Base-by-base conservation (phyloP, 1,140 invertebrate species). In the Globodera rostochiensis region DNA sequence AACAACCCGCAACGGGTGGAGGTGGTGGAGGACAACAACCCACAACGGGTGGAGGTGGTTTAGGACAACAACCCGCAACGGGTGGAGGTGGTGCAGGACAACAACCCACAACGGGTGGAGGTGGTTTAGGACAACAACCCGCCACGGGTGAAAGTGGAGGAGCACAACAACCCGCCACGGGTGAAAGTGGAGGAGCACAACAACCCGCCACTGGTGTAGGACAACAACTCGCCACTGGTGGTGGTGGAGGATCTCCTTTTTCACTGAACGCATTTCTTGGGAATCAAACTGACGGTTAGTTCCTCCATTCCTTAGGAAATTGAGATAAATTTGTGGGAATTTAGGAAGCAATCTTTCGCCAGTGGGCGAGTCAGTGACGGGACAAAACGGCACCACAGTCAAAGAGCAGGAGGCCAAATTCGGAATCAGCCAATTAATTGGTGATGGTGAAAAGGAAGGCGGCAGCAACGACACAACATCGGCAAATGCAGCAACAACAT, bases 231-330 rank as follows among this genome's bases (percentile, higher is more conserved):
- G 36, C 36, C 3, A 69, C 19, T 47, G 25, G 46, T 36, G n/a
- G 21, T 15, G 76, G 76, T 21, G 75, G 47, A 36, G 77, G 49
- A 46, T 78, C 77, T 6, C 77, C 77, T 3, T 78, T 78, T 78
- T 78, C 77, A 8, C 49, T 78, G 21, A 78, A 70, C 49, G 77
- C 77, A 45, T 78, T 78, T 69, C 57, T 78, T 69, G 77, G 77
- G 6, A 71, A 71, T 71, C 69, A 71, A 47, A 45, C 69, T 45
- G 69, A 47, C 19, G 69, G 69, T 71, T 71, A 1, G 19, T 19
- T 64, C 5, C 5, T 19, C 19, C 57, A 19, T 19, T 64, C 5
- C 3, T 19, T 64, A 15, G 13, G 57, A 15, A 19, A 60, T 15
- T 36, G 36, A 36, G 36, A 36, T 1, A 36, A 36, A 36, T 36